Evolutionary conservation across 2,888 invertebrate genomes (phyloP).

Genomic region (Atherix ibis): DNA sequence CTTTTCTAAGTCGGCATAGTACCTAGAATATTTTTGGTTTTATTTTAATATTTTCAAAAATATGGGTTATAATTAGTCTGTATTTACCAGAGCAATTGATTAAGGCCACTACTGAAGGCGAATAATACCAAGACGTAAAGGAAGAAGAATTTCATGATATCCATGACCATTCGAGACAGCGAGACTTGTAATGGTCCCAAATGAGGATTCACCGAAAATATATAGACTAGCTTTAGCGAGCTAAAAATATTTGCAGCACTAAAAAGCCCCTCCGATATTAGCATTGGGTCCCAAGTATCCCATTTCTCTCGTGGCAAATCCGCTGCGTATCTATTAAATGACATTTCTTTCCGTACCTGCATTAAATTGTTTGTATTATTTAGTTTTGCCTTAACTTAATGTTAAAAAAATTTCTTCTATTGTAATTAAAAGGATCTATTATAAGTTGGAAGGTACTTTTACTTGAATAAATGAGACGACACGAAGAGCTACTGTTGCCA

Average conservation of each 20-base stretch:
- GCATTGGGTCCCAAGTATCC: slow-evolving; percentile 98
- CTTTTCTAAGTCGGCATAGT: slow-evolving; percentile 83
- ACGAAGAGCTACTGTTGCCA: slow-evolving; percentile 88
- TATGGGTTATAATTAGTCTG: too few species aligned
- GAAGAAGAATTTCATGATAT: slow-evolving; percentile 93
- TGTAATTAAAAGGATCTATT: too few species aligned
- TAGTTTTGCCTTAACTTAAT: too few species aligned
- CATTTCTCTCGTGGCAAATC: slow-evolving; percentile 74
- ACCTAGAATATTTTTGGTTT: slow-evolving; percentile 37
- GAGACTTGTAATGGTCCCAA: slow-evolving; percentile 93
- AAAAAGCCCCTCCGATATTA: slow-evolving; percentile 90
- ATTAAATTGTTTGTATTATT: not conserved
- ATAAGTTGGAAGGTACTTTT: slow-evolving; percentile 8
- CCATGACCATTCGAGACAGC: slow-evolving; percentile 83
- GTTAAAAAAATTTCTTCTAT: too few species aligned
- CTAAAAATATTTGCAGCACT: slow-evolving; percentile 98
- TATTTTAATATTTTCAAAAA: too few species aligned
- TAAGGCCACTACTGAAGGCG: slow-evolving; percentile 80
- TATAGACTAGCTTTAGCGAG: slow-evolving; percentile 89
- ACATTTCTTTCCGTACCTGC: slow-evolving; percentile 60
- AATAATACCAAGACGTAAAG: slow-evolving; percentile 83
- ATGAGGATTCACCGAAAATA: slow-evolving; percentile 95
- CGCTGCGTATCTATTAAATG: slow-evolving; percentile 38
- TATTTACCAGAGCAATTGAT: slow-evolving; percentile 30
- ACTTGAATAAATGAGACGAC: slow-evolving; percentile 93